Conservation (phyloP, 2,113 vertebrate species). For the Arenaria interpres region DNA sequence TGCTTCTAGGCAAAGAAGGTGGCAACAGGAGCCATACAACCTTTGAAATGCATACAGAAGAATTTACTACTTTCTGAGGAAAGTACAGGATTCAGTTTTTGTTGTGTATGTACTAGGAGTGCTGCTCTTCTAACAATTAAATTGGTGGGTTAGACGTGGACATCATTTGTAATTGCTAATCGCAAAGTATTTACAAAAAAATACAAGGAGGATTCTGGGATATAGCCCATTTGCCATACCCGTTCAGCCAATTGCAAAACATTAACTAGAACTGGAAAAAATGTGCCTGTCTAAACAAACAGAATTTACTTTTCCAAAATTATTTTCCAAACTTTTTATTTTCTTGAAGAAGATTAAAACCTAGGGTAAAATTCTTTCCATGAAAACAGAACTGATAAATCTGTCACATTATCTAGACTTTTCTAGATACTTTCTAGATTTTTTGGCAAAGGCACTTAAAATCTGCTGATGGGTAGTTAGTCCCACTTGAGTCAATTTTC, state of each 20-base stretch:
- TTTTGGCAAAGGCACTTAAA: not conserved
- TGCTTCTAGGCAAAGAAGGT: not conserved
- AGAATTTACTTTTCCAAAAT: not conserved
- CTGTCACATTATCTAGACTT: not conserved
- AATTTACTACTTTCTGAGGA: not conserved
- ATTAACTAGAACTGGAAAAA: not conserved
- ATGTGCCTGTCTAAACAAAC: not conserved
- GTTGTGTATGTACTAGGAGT: not conserved
- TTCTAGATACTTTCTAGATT: too few relatives aligned
- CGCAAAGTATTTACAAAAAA: not conserved
- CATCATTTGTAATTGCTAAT: not conserved
- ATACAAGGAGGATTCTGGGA: not conserved
- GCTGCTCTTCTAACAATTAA: not conserved
- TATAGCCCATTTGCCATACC: not conserved
- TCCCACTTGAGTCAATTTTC: not conserved
- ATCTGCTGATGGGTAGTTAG: not conserved
- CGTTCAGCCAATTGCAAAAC: not conserved
- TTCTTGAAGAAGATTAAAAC: not conserved
- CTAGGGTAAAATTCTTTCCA: not conserved
- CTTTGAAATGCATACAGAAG: not conserved
- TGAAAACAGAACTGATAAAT: not conserved
- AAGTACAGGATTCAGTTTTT: not conserved
- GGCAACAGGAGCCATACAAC: not conserved
- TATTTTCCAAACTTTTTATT: not conserved
- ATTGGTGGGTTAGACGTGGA: not conserved